Evolutionary conservation across 2,113 vertebrate species (phyloP), one percentile per base, ranked within the genome.

Genomic region (Melanerpes aurifrons): DNA sequence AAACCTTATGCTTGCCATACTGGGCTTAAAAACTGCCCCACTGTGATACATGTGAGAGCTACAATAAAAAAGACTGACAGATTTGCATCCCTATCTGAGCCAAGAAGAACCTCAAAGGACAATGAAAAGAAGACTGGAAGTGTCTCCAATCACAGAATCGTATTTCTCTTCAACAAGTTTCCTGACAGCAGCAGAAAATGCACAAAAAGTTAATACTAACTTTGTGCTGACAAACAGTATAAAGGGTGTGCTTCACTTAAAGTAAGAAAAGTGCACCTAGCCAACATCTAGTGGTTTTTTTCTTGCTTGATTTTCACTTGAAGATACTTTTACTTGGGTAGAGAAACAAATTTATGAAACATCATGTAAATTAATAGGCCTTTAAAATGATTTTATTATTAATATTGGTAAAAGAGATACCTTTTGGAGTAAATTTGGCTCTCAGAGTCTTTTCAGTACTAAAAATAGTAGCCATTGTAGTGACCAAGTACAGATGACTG

Each of bases 251-350:
- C 37, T 54, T 63, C 59, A 63, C 9, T 48, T 19, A 40, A 22
- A 24, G 4, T 47, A 50, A 78, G 40, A 10, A 47, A 59, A 32
- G 5, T 22, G 6, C 7, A 70, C 5, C 5, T 56, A 73, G 6
- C 3, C 3, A 3, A 45, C 21, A 37, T 9, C 6, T 25, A 4
- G 15, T 6, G 37, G 1, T 0, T 10, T 57, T 79, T 68, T 74
- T 31, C 26, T 6, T 25, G 3, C 32, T 45, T 85, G 40, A 15
- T 54, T 74, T 50, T 74, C 0, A 22, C 63, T 76, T 77, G 40
- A 50, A 11, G 4, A 26, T 63, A 48, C 6, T 58, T 68, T 47
- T 45, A 77, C 6, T 48, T 71, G 35, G 6, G 3, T 16, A 68
- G 31, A 9, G 68, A 93, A 85, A 77, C 1, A 87, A 83, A 71